Conservation (phyloP, 37 sponge, comb jelly and placozoan species). For the Tethya wilhelma region DNA sequence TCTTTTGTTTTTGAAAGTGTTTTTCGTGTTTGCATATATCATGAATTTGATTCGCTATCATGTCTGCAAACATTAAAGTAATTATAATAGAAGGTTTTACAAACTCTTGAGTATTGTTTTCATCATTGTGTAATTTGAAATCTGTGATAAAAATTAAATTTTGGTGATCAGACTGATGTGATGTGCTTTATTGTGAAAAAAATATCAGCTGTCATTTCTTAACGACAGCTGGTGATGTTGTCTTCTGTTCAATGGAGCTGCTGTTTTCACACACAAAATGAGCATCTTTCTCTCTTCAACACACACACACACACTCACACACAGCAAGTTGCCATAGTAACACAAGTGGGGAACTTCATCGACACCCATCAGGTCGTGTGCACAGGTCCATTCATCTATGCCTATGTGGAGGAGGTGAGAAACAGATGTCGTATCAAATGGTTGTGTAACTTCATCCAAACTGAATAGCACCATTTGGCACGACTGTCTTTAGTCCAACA, state of each 20-base stretch:
- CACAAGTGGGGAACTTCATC: constrained; percentile 81
- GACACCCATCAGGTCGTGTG: constrained; percentile 86
- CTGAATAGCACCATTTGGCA: neutral
- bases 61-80: too few species aligned
- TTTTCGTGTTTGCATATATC: neutral
- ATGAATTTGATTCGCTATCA: too few species aligned
- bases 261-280: neutral
- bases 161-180: too few species aligned
- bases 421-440: neutral
- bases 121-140: too few species aligned
- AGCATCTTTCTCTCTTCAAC: neutral
- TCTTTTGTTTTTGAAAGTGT: too few species aligned
- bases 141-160: too few species aligned
- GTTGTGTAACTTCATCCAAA: neutral
- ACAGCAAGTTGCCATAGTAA: constrained; percentile 81
- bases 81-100: too few species aligned
- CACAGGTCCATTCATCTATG: constrained; percentile 90
- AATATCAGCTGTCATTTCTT: too few species aligned
- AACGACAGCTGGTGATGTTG: too few species aligned
- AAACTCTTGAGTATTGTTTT: too few species aligned
- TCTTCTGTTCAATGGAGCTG: neutral
- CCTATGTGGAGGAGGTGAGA: constrained; percentile 84
- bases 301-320: neutral
- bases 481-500: neutral
- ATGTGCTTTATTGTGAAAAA: too few species aligned